Evolutionary conservation across 53 echinoderm and acorn worm genomes (phyloP), one percentile per base, ranked within the genome.

Genomic region (Arbacia lixula): DNA sequence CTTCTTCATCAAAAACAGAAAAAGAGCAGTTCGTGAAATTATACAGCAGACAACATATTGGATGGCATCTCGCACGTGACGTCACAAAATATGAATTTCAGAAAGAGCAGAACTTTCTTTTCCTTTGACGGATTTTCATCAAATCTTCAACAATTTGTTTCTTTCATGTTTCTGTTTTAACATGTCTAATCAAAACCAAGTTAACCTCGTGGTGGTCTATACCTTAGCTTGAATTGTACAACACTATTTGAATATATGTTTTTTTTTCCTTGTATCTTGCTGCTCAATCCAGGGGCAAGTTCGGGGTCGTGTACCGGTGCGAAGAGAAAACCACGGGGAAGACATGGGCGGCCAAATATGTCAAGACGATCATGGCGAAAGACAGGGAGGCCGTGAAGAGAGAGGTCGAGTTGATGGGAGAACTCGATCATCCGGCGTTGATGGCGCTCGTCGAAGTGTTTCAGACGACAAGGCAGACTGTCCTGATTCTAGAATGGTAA

Each of bases 241-340:
- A n/a, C n/a, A n/a, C n/a, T n/a, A n/a, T n/a, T n/a, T n/a, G 46
- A 10, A 8, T 46, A 46, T 46, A 10, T 46, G 46, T 46, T 46
- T 46, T 10, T 46, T 46, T 46, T n/a, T n/a, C n/a, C n/a, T n/a
- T n/a, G n/a, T n/a, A n/a, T n/a, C n/a, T n/a, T n/a, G n/a, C n/a
- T n/a, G n/a, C n/a, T n/a, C n/a, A n/a, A 17, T 49, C 5, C 68
- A 96, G 97, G 54, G 97, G 97, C 3, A 88, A 90, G 51, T 97
- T 94, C 64, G 97, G 97, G 53, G 90, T 85, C 26, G 97, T 97
- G 20, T 92, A 97, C 82, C 85, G 91, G 20, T 97, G 97, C 60
- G 84, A 87, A 19, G 90, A 92, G 75, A 97, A 94, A 68, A 28
- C 73, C 0, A 83, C 94, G 5, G 93, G 93, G 4, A 84, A 88